Evolutionary conservation across 2,888 invertebrate genomes (phyloP).

Genomic region (Schrankia costaestrigalis): DNA sequence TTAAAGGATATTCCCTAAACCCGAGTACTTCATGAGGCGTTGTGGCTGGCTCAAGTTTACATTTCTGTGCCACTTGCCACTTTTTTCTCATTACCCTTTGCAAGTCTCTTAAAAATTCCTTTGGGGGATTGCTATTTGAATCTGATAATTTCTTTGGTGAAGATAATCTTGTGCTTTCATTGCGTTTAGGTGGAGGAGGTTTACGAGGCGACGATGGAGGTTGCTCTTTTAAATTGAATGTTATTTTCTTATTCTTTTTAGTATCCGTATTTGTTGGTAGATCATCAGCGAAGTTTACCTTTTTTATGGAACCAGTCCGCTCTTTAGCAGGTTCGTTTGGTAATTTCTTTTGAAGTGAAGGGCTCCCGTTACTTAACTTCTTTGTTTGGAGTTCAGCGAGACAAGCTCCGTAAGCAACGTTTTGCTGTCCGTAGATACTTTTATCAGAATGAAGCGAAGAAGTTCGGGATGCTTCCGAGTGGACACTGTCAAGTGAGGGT

Average conservation of each 20-base stretch:
- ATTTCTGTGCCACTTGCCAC: conserved; percentile 96
- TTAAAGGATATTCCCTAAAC: conserved; percentile 89
- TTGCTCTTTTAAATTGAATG: conserved; percentile 80
- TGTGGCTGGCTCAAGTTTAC: conserved; percentile 91
- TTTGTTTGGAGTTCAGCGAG: conserved; percentile 80
- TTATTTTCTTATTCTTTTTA: conserved; percentile 83
- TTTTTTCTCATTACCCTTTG: conserved; percentile 96
- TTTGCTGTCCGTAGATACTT: conserved; percentile 57
- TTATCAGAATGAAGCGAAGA: conserved; percentile 68
- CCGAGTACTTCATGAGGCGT: conserved; percentile 95
- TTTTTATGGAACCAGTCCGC: conserved; percentile 69
- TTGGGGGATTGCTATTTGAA: conserved; percentile 86
- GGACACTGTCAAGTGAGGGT: conserved; percentile 78
- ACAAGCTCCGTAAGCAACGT: conserved; percentile 73
- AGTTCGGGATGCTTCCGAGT: conserved; percentile 72
- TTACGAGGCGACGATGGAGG: conserved; percentile 83
- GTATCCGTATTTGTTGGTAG: conserved; percentile 65
- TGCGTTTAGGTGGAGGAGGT: conserved; percentile 88
- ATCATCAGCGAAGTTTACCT: conserved; percentile 84
- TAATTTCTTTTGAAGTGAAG: conserved; percentile 54
- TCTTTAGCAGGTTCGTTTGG: conserved; percentile 65
- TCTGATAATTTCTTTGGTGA: conserved; percentile 89
- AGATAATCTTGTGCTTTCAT: conserved; percentile 86
- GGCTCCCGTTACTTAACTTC: conserved; percentile 64
- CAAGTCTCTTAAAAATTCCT: conserved; percentile 92